These are phyloP conservation scores for Argyresthia albistria DNA, from an alignment of 2,888 invertebrate species.

Conservation along the genomic window DNA sequence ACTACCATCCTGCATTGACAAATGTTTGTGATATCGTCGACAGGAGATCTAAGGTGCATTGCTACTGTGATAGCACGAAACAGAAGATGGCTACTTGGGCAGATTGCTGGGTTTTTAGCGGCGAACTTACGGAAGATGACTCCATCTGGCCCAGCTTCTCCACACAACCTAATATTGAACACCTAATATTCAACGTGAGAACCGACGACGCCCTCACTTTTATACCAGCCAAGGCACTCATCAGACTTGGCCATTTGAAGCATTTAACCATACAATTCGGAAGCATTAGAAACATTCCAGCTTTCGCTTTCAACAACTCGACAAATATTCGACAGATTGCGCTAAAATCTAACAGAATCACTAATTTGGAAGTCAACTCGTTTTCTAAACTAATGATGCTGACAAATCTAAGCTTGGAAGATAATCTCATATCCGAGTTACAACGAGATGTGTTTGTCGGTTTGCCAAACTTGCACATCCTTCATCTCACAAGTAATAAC, in stretches of 20 bases:
- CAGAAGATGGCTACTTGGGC: constrained; percentile 76
- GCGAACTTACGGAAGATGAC: constrained; percentile 77
- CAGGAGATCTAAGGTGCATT: constrained; percentile 73
- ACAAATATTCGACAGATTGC: constrained; percentile 79
- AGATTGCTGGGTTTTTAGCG: constrained; percentile 85
- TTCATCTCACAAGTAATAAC: constrained; percentile 89
- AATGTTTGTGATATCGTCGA: constrained; percentile 63
- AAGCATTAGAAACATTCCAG: constrained; percentile 78
- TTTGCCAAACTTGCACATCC: constrained; percentile 78
- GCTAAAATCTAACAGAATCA: constrained; percentile 79
- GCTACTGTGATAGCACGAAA: constrained; percentile 76
- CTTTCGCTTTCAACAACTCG: constrained; percentile 83
- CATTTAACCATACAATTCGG: constrained; percentile 81
- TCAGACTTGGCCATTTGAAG: constrained; percentile 77
- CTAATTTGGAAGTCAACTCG: constrained; percentile 76
- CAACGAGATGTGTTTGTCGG: constrained; percentile 82
- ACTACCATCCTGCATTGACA: constrained; percentile 49
- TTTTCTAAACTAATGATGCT: constrained; percentile 82
- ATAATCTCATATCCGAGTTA: constrained; percentile 83
- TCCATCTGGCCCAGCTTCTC: constrained; percentile 81
- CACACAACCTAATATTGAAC: constrained; percentile 78
- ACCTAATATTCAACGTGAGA: constrained; percentile 79
- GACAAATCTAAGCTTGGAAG: constrained; percentile 78
- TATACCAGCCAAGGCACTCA: constrained; percentile 81
- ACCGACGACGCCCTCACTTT: constrained; percentile 78